Percentiles rank a stretch among this genome's conserved stretches.
Evolutionary conservation across 2,888 invertebrate species (phyloP).

Genomic region (Anodontia alba): DNA sequence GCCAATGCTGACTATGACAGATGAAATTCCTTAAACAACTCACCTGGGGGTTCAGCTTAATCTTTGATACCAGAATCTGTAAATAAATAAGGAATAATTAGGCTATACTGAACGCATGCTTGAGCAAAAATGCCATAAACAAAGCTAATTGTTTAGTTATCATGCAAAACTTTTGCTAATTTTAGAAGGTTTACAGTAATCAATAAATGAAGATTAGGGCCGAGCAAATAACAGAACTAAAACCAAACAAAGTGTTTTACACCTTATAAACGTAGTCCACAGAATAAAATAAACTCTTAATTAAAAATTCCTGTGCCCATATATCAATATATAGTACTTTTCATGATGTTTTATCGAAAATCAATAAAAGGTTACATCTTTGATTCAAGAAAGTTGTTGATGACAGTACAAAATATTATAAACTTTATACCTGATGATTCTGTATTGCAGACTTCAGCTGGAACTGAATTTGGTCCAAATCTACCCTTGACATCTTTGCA

Average conservation of each 20-base stretch:
- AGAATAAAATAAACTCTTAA: background rate
- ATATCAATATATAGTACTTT: background rate
- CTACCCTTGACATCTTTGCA: constrained; percentile 71
- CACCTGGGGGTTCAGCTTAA: constrained; percentile 81
- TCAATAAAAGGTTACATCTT: constrained; percentile 40
- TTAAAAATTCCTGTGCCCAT: background rate
- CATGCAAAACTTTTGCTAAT: background rate
- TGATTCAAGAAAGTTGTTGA: constrained; percentile 51
- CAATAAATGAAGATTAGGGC: background rate
- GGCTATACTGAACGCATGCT: no score
- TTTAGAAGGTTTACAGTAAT: constrained; percentile 15
- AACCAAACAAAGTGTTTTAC: background rate
- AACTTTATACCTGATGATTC: constrained; percentile 81
- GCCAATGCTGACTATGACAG: background rate
- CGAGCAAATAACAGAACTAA: background rate
- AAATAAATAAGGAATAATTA: constrained; percentile 45
- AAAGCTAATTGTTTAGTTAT: background rate
- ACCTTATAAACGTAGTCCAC: background rate
- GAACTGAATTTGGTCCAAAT: constrained; percentile 79
- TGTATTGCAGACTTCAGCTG: constrained; percentile 82
- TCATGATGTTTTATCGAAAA: constrained; percentile 24
- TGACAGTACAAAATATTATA: constrained; percentile 26
- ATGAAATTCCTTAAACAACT: constrained; percentile 25
- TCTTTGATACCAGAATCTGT: constrained; percentile 79
- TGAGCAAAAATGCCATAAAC: background rate